Percentiles rank a stretch among this genome's conserved stretches.
These are phyloP conservation scores for Aromia moschata DNA, from an alignment of 2,888 invertebrate genomes.

Conservation along the genomic window DNA sequence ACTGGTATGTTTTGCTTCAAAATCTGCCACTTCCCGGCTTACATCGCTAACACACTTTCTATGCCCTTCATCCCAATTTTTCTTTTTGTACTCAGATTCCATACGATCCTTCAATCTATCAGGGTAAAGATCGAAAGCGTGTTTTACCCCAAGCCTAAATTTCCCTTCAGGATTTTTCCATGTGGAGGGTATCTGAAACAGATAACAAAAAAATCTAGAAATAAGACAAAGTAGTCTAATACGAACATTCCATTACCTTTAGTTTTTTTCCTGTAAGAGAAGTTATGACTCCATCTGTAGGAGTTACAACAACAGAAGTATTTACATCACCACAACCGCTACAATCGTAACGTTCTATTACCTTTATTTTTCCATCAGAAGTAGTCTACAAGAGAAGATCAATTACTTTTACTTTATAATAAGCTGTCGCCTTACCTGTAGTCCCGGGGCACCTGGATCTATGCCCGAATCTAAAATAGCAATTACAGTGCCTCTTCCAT, in stretches of 20 bases:
- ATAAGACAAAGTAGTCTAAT: no score
- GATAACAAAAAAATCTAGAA: no score
- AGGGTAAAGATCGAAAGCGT: conserved; percentile 88
- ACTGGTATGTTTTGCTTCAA: conserved; percentile 67
- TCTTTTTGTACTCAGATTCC: conserved; percentile 76
- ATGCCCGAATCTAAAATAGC: conserved; percentile 98
- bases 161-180: conserved; percentile 88
- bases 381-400: conserved; percentile 72
- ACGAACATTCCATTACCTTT: conserved; percentile 70
- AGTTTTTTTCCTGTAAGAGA: conserved; percentile 89
- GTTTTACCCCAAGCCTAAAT: conserved; percentile 88
- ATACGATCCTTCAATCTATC: conserved; percentile 84
- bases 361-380: conserved; percentile 88
- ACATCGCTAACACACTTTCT: conserved; percentile 82
- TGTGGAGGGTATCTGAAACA: conserved; percentile 74
- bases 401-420: neutral
- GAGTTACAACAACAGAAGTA: conserved; percentile 77
- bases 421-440: conserved; percentile 74
- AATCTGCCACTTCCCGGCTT: conserved; percentile 76
- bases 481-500: conserved; percentile 91
- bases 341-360: conserved; percentile 94
- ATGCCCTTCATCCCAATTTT: conserved; percentile 85
- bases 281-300: conserved; percentile 77
- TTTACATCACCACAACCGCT: conserved; percentile 98
- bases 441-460: conserved; percentile 94